Base-by-base conservation (phyloP, 2,888 invertebrate genomes). In the Orchestes rusci region DNA sequence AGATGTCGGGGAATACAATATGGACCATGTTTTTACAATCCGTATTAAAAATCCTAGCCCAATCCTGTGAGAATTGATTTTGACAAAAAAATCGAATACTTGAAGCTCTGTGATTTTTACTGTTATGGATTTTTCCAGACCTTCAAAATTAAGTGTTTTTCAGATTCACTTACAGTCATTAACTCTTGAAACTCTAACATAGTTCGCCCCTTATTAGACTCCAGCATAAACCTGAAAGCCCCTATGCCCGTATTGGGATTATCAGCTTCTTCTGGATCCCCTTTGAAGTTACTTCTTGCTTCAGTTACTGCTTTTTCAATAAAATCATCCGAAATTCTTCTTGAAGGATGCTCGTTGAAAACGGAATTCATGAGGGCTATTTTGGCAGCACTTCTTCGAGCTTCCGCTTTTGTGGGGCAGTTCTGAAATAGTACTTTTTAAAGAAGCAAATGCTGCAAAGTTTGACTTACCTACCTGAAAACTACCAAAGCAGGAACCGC, bases 361-460 rank as follows among this genome's bases (percentile, higher is more conserved):
- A 94, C 92, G 7, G 92, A 93, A 72, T 94, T 94, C 93, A 94
- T 94, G 13, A 94, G 73, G 1, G 94, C 94, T 55, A 94, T 93
- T 73, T 94, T 93, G 1, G 94, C 94, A 1, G 93, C 92, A 60
- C 93, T 93, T 56, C 93, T 76, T 32, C 93, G 76, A 3, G 94
- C 94, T 66, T 94, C 94, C 4, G 93, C 93, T 68, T 94, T 94
- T 16, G 93, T 94, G 2, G 90, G 88, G 65, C 93, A 93, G 67
- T 91, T 91, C 84, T 93, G 72, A 13, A 64, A 60, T 27, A 12
- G n/a, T 27, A 23, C n/a, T 8, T n/a, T 23, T 23, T 23, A 7
- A 23, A 23, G n/a, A n/a, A 23, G 27, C n/a, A 23, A 23, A 7
- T 23, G 7, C n/a, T 7, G 7, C 27, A n/a, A 23, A 23, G n/a